Percentiles rank a stretch among this genome's conserved stretches.
phyloP scores from a whole-genome alignment of 92 coral and sea anemone species.

The Phymanthus crucifer region DNA sequence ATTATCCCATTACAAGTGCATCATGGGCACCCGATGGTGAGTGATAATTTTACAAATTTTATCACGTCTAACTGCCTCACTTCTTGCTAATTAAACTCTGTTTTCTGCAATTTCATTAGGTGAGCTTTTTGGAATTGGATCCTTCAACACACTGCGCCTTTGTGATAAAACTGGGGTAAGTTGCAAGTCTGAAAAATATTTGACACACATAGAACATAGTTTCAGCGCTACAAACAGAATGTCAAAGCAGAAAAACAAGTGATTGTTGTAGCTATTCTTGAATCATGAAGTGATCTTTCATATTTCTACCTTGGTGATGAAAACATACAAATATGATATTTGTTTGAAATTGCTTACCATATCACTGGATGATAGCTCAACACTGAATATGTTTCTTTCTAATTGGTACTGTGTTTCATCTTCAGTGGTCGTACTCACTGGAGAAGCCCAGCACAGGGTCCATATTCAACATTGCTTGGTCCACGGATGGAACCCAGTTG shows the following conservation, averaged over 20 bases:
- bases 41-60: not conserved
- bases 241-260: too few relatives aligned
- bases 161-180: constrained; percentile 98
- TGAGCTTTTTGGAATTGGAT: constrained; percentile 92
- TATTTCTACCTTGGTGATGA: too few relatives aligned
- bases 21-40: constrained; percentile 99
- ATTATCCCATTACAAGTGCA: constrained; percentile 91
- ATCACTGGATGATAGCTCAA: too few relatives aligned
- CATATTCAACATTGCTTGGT: constrained; percentile 95
- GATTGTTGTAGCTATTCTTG: too few relatives aligned
- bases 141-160: constrained; percentile 92
- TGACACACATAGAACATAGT: too few relatives aligned
- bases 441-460: constrained; percentile 98
- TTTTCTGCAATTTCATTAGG: constrained; percentile 30
- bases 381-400: not conserved
- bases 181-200: not conserved
- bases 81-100: too few relatives aligned
- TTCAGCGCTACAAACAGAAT: too few relatives aligned
- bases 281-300: too few relatives aligned
- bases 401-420: not conserved
- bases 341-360: too few relatives aligned
- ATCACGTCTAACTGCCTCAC: not conserved
- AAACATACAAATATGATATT: not conserved
- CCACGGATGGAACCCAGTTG: constrained; percentile 97
- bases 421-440: constrained; percentile 89